Evolutionary conservation across 1,140 invertebrate species (phyloP), one percentile per base, ranked within the genome.

Genomic region (Drosophila rhopaloa): DNA sequence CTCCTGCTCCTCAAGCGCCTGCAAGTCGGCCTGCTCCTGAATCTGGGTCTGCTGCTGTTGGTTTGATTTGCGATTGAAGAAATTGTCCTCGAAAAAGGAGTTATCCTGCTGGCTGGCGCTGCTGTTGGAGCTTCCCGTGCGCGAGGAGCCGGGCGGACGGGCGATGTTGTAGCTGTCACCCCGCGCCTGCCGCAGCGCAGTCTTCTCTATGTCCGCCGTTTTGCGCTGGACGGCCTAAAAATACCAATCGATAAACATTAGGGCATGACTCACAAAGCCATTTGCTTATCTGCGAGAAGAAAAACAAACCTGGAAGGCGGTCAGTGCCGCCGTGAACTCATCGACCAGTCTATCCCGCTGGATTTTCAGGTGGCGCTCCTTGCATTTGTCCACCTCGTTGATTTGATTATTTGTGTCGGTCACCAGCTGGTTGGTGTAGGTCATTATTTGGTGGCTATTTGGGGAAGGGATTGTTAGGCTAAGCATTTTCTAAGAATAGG

Each of bases 391-490:
- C 29, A 93, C 92, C 76, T 96, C 95, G 93, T 97, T 97, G 48
- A 99, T 93, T 91, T 97, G 95, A 51, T 95, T 94, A 90, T 95
- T 98, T 10, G 98, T 99, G 91, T 99, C 98, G 92, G 98, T 98
- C 0, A 97, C 98, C 76, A 99, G 93, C 80, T 98, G 97, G 89
- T 99, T 97, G 2, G 98, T 99, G 91, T 99, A 98, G 92, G 98
- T 97, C 91, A 98, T 97, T 81, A 98, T 96, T 92, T 98, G 96
- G 93, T 98, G 97, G 47, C 97, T 98, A 79, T 47, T 41, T n/a
- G 24, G 16, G 10, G 14, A 24, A 41, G 44, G 65, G 51, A 37
- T 48, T 47, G 14, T 37, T 68, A 44, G 47, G 13, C 43, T 56
- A 32, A 65, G 14, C 9, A 38, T 14, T 13, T 46, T 19, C 11